Percentiles rank a stretch among this genome's conserved stretches.
phyloP scores from a whole-genome alignment of 2,113 vertebrate species.

The Sander lucioperca region DNA sequence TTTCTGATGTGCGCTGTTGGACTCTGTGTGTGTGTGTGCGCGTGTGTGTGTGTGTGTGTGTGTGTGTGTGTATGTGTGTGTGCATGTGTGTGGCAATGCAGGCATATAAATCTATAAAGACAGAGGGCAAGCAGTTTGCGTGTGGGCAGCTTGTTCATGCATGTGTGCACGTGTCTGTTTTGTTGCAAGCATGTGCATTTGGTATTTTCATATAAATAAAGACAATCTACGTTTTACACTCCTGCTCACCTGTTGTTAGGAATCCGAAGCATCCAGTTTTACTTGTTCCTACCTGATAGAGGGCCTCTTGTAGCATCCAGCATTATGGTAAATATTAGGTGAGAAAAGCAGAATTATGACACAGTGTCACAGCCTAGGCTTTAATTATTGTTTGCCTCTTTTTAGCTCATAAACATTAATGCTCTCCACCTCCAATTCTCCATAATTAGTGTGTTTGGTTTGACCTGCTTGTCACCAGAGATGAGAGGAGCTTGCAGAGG shows the following conservation, averaged over 20 bases:
- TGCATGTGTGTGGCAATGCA: slow-evolving; percentile 45
- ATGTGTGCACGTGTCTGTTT: neutral
- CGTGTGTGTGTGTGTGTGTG: slow-evolving; percentile 32
- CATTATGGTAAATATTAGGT: slow-evolving; percentile 25
- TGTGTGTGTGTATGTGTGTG: slow-evolving; percentile 30
- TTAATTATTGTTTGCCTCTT: slow-evolving; percentile 71
- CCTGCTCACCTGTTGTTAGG: slow-evolving; percentile 38
- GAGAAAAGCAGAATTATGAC: slow-evolving; percentile 37
- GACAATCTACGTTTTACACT: neutral
- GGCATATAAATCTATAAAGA: slow-evolving; percentile 54
- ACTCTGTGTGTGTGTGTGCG: slow-evolving; percentile 11
- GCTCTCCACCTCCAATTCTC: slow-evolving; percentile 44
- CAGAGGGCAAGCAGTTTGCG: slow-evolving; percentile 63
- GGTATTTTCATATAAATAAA: slow-evolving; percentile 2
- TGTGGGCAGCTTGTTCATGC: slow-evolving; percentile 2
- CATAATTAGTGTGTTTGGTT: slow-evolving; percentile 76
- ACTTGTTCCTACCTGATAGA: neutral
- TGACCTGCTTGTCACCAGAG: slow-evolving; percentile 73
- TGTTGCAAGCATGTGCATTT: slow-evolving; percentile 4
- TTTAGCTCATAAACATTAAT: slow-evolving; percentile 65
- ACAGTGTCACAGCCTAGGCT: slow-evolving; percentile 17
- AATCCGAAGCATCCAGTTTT: neutral
- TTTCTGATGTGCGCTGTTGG: slow-evolving; percentile 59
- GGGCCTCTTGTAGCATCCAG: neutral
- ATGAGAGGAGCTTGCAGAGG: slow-evolving; percentile 73